A percentile compares a stretch with the other conserved stretches of the same genome.
These are phyloP conservation scores for Danionella dracula DNA, from an alignment of 2,797 vertebrate species.

Conservation along the genomic window DNA sequence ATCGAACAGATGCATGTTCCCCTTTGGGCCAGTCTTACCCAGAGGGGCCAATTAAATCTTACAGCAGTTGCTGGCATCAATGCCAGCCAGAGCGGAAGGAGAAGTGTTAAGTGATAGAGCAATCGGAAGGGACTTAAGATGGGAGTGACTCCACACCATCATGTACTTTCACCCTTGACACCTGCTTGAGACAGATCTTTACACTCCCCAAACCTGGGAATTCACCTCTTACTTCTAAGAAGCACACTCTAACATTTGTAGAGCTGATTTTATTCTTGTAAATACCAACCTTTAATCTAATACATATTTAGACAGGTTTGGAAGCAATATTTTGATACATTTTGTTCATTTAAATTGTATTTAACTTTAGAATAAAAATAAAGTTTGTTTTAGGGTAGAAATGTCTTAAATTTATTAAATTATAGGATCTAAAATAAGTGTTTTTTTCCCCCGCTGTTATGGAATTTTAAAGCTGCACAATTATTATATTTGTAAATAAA, in stretches of 20 bases:
- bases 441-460: too few species aligned
- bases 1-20: constrained; percentile 61
- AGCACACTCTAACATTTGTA: neutral
- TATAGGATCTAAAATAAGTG: too few species aligned
- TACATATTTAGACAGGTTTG: too few species aligned
- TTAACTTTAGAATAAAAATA: too few species aligned
- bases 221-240: constrained; percentile 5
- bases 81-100: constrained; percentile 35
- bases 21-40: constrained; percentile 54
- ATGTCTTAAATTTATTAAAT: too few species aligned
- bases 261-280: neutral
- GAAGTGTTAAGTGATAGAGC: constrained; percentile 3
- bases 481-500: too few species aligned
- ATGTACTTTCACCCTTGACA: constrained; percentile 32
- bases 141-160: constrained; percentile 27
- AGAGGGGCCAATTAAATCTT: constrained; percentile 69
- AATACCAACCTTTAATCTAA: neutral
- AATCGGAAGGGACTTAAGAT: constrained; percentile 34
- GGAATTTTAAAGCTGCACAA: too few species aligned
- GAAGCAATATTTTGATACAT: too few species aligned
- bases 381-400: too few species aligned
- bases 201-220: constrained; percentile 19
- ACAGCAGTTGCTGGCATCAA: constrained; percentile 62
- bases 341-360: too few species aligned
- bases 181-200: constrained; percentile 41